Percentiles rank a stretch among this genome's conserved stretches.
phyloP scores from a whole-genome alignment of 2,888 invertebrate genomes.

The Lathronympha strigana region DNA sequence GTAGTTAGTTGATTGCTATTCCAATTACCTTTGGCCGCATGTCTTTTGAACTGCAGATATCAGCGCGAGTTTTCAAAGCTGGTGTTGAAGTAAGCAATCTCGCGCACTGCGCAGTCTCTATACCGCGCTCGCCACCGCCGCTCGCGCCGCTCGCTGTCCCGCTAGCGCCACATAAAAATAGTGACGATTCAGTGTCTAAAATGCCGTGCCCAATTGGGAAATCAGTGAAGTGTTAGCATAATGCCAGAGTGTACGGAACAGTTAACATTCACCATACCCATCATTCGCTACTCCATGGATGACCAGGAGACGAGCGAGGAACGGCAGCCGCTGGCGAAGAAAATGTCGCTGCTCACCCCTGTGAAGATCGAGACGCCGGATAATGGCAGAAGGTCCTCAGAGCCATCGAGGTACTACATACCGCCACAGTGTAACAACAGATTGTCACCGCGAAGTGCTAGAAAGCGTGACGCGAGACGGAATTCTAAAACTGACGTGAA shows the following conservation, averaged over 20 bases:
- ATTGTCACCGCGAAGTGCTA: conserved; percentile 75
- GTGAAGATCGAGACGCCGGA: conserved; percentile 79
- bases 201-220: conserved; percentile 60
- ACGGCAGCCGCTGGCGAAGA: conserved; percentile 70
- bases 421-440: conserved; percentile 79
- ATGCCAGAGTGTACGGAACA: conserved; percentile 81
- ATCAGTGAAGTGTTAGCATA: conserved; percentile 65
- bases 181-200: conserved; percentile 48
- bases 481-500: conserved; percentile 67
- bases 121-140: conserved; percentile 55
- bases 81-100: conserved; percentile 44
- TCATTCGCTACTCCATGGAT: conserved; percentile 80
- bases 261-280: conserved; percentile 74
- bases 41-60: conserved; percentile 37
- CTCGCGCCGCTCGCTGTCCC: conserved; percentile 44
- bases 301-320: conserved; percentile 68
- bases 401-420: conserved; percentile 74
- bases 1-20: conserved; percentile 46
- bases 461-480: conserved; percentile 70
- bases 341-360: conserved; percentile 74
- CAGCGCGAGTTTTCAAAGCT: conserved; percentile 21
- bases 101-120: conserved; percentile 50
- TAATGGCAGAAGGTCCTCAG: conserved; percentile 69
- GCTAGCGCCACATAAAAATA: conserved; percentile 40
- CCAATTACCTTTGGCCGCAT: conserved; percentile 51